phyloP scores from a whole-genome alignment of 2,888 invertebrate genomes.

The Drosophila pseudotalamancana region DNA sequence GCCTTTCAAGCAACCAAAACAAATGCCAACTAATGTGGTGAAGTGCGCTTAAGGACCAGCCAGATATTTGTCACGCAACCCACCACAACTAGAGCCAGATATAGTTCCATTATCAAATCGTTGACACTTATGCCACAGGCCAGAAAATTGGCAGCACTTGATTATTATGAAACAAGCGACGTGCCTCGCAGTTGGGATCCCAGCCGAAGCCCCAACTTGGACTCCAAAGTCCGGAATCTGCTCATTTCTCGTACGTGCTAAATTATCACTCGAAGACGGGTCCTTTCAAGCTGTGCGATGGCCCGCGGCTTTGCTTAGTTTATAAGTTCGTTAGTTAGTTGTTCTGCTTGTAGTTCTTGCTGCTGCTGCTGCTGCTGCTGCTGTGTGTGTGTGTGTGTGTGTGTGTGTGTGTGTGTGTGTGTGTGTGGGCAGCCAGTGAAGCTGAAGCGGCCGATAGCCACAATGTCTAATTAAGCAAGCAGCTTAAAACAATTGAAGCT shows the following conservation, averaged over 20 bases:
- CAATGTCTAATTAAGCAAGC: slow-evolving; percentile 64
- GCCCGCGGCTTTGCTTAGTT: slow-evolving; percentile 70
- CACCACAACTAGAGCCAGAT: slow-evolving; percentile 2
- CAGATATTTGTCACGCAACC: slow-evolving; percentile 62
- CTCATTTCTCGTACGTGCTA: slow-evolving; percentile 60
- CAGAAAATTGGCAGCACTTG: slow-evolving; percentile 64
- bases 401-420: slow-evolving; percentile 5
- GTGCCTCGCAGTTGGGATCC: slow-evolving; percentile 39
- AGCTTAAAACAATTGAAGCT: slow-evolving; percentile 72
- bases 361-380: too few relatives aligned
- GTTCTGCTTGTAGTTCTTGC: slow-evolving; percentile 26
- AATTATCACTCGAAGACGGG: slow-evolving; percentile 56
- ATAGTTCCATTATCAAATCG: slow-evolving; percentile 73
- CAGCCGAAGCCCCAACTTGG: neutral
- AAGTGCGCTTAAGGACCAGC: slow-evolving; percentile 57
- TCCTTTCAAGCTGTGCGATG: slow-evolving; percentile 35
- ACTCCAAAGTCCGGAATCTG: neutral
- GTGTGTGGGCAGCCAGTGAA: slow-evolving; percentile 32
- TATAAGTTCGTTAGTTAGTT: slow-evolving; percentile 73
- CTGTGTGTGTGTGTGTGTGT: slow-evolving; percentile 9
- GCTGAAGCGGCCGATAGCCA: slow-evolving; percentile 54
- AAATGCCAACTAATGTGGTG: slow-evolving; percentile 67
- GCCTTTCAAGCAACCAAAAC: slow-evolving; percentile 59
- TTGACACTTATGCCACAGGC: slow-evolving; percentile 77
- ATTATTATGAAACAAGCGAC: slow-evolving; percentile 72